Conservation (phyloP, 2,888 invertebrate genomes). For the Tromatobia lineatoria region DNA sequence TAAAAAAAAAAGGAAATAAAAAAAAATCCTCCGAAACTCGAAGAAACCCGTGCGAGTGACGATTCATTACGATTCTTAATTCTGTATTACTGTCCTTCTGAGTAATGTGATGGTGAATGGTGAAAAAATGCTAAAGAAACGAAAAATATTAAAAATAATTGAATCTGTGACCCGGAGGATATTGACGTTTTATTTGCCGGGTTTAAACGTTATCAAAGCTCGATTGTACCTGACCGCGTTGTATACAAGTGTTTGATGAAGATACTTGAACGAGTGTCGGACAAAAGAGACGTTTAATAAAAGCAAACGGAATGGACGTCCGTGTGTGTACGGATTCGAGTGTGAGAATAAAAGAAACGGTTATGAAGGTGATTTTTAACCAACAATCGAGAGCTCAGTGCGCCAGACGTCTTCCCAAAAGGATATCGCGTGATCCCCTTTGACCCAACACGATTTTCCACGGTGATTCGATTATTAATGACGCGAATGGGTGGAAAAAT, state of each 20-base stretch:
- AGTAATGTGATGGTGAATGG: constrained; percentile 64
- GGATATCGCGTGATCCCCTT: constrained; percentile 35
- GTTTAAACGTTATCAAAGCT: constrained; percentile 10
- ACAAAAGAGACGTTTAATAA: background rate
- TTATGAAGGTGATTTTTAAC: constrained; percentile 34
- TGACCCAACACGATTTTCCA: background rate
- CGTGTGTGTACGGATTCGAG: constrained; percentile 2
- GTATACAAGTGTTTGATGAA: constrained; percentile 42
- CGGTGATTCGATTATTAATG: constrained; percentile 14
- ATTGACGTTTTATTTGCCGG: constrained; percentile 20
- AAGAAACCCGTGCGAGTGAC: constrained; percentile 42
- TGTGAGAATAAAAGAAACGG: constrained; percentile 20
- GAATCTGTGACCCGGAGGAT: constrained; percentile 16
- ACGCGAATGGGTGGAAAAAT: constrained; percentile 8
- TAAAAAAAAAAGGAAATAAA: no score
- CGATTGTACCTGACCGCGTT: constrained; percentile 57
- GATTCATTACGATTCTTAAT: constrained; percentile 23
- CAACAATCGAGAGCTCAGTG: constrained; percentile 8
- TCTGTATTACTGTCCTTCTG: constrained; percentile 42
- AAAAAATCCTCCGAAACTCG: no score
- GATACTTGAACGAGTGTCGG: constrained; percentile 28
- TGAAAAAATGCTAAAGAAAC: constrained; percentile 32
- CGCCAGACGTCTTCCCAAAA: constrained; percentile 52
- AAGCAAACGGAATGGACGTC: background rate
- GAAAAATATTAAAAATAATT: constrained; percentile 3